Conservation (phyloP, 2,888 invertebrate genomes). For the Stenchaetothrips biformis region DNA sequence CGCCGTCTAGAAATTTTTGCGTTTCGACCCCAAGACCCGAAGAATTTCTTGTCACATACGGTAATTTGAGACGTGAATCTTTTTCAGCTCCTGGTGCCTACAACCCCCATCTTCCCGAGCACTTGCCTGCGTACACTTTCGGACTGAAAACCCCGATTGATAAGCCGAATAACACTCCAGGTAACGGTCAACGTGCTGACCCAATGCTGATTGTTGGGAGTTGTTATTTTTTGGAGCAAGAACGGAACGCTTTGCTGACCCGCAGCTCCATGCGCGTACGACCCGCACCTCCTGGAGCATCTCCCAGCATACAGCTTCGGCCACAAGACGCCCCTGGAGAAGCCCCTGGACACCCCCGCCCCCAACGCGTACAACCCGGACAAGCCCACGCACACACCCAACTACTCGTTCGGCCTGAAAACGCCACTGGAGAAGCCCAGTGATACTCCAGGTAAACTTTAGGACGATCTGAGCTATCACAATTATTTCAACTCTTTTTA, state of each 20-base stretch:
- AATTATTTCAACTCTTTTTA: too few species aligned
- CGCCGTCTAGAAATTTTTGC: background rate
- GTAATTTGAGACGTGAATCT: background rate
- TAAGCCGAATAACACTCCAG: conserved; percentile 61
- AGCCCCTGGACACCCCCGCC: conserved; percentile 67
- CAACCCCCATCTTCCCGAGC: conserved; percentile 54
- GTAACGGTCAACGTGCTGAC: conserved; percentile 45
- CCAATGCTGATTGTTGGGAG: background rate
- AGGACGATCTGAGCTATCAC: too few species aligned
- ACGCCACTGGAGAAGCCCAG: too few species aligned
- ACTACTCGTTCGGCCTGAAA: too few species aligned
- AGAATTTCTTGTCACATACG: background rate
- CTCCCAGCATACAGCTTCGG: background rate
- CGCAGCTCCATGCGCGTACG: background rate
- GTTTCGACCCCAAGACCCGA: background rate
- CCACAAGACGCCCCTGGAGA: conserved; percentile 38
- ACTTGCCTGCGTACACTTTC: conserved; percentile 67
- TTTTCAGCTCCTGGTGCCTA: conserved; percentile 78
- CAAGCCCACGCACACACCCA: conserved; percentile 59
- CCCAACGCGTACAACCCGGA: conserved; percentile 86
- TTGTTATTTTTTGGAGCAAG: background rate
- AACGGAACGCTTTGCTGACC: background rate
- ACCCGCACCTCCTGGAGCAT: background rate
- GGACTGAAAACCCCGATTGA: conserved; percentile 62
- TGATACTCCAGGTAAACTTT: too few species aligned